These are phyloP conservation scores for Maccullochella peelii DNA, from an alignment of 2,113 vertebrate species.

Conservation along the genomic window DNA sequence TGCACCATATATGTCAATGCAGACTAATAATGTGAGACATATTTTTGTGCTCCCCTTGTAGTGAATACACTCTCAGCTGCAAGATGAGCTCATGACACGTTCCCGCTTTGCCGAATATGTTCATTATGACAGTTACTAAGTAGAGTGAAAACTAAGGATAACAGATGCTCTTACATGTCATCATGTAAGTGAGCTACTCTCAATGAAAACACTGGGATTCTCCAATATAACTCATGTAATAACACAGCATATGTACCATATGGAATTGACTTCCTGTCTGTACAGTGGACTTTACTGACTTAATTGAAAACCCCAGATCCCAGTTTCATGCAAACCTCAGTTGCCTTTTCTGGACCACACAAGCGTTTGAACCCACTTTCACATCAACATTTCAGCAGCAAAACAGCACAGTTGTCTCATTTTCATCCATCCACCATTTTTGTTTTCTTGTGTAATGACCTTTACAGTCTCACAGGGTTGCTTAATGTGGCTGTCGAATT, in stretches of 20 bases:
- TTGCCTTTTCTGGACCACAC: not conserved
- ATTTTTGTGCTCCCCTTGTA: slow-evolving; percentile 21
- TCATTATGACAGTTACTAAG: not conserved
- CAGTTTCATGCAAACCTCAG: not conserved
- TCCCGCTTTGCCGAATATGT: not conserved
- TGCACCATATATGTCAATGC: not conserved
- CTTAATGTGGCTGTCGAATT: not conserved
- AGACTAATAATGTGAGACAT: slow-evolving; percentile 4
- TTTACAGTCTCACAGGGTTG: not conserved
- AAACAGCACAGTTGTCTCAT: not conserved
- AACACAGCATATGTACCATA: not conserved
- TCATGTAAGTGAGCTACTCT: not conserved
- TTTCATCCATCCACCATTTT: not conserved
- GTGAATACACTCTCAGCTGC: not conserved
- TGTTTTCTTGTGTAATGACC: not conserved
- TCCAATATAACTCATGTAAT: not conserved
- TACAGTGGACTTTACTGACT: not conserved
- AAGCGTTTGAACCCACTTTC: not conserved
- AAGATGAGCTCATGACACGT: slow-evolving; percentile 7
- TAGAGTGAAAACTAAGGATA: not conserved
- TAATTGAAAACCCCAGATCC: not conserved
- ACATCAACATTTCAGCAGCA: not conserved
- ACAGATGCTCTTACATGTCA: not conserved
- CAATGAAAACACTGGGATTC: not conserved
- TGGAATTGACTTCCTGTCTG: not conserved